Conservation (phyloP, 1,140 invertebrate genomes). For the Camponotus floridanus region DNA sequence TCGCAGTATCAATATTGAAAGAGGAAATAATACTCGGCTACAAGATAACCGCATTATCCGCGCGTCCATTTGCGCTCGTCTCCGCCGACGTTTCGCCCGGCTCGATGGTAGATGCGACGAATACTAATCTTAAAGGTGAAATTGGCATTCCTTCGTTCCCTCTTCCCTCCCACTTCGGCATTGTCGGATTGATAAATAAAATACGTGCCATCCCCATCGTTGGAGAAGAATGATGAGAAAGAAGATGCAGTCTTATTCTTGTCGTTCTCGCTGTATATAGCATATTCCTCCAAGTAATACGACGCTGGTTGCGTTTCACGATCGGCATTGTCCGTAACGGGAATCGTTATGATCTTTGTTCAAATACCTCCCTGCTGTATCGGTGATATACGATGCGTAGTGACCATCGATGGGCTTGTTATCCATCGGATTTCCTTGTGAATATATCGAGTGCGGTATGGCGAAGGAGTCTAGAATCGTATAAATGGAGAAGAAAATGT, state of each 20-base stretch:
- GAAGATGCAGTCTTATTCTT: slow-evolving; percentile 31
- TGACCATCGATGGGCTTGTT: slow-evolving; percentile 51
- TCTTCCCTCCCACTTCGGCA: not conserved
- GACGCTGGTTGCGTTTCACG: slow-evolving; percentile 62
- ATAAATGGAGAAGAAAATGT: slow-evolving; percentile 19
- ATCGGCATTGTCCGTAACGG: slow-evolving; percentile 56
- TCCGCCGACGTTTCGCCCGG: slow-evolving; percentile 2
- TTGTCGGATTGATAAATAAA: slow-evolving; percentile 75
- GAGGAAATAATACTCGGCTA: slow-evolving; percentile 77
- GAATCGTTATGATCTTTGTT: slow-evolving; percentile 67
- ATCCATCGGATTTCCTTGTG: slow-evolving; percentile 50
- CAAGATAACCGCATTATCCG: slow-evolving; percentile 79
- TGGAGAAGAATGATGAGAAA: slow-evolving; percentile 1
- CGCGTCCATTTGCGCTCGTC: slow-evolving; percentile 49
- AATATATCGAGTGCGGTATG: slow-evolving; percentile 35
- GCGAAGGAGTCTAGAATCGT: slow-evolving; percentile 11
- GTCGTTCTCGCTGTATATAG: not conserved
- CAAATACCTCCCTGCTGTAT: slow-evolving; percentile 46
- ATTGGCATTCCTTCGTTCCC: slow-evolving; percentile 22
- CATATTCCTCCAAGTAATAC: slow-evolving; percentile 53
- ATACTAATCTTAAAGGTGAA: slow-evolving; percentile 79
- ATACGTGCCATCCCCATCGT: slow-evolving; percentile 52
- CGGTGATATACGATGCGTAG: slow-evolving; percentile 42
- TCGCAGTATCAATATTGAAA: slow-evolving; percentile 75
- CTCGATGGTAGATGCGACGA: slow-evolving; percentile 53